Percentiles rank a stretch among this genome's conserved stretches.
phyloP scores from a whole-genome alignment of 1,140 invertebrate genomes.

The Drosophila sechellia region DNA sequence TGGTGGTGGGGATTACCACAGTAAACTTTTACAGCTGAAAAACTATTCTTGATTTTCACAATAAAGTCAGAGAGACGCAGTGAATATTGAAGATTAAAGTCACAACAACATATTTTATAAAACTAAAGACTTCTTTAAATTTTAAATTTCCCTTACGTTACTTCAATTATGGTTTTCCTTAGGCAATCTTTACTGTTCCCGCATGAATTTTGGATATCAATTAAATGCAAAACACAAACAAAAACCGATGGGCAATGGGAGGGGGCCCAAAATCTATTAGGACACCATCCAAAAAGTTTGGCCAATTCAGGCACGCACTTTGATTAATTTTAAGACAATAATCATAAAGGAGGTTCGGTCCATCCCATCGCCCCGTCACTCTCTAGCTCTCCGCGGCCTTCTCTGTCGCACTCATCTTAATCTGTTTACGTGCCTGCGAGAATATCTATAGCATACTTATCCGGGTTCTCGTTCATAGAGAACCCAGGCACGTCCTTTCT shows the following conservation, averaged over 20 bases:
- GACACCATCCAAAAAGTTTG: constrained; percentile 18
- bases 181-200: constrained; percentile 8
- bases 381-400: not conserved
- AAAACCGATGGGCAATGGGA: not conserved
- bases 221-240: constrained; percentile 53
- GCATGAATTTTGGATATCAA: constrained; percentile 23
- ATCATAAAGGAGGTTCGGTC: constrained; percentile 65
- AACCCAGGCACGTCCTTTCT: constrained; percentile 56
- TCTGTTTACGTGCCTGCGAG: constrained; percentile 60
- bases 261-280: constrained; percentile 64
- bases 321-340: constrained; percentile 83
- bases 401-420: constrained; percentile 45
- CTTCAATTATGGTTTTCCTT: not conserved
- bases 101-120: not conserved
- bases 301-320: constrained; percentile 61
- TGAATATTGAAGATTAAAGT: not conserved
- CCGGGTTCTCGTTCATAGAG: constrained; percentile 37
- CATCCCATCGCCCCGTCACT: constrained; percentile 7
- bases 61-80: constrained; percentile 2
- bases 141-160: not conserved
- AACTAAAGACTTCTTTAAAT: not conserved
- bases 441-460: constrained; percentile 69
- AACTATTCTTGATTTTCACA: constrained; percentile 10
- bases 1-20: constrained; percentile 8
- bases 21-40: constrained; percentile 7